phyloP scores from a whole-genome alignment of 2,113 vertebrate species.

The Mus spicilegus region DNA sequence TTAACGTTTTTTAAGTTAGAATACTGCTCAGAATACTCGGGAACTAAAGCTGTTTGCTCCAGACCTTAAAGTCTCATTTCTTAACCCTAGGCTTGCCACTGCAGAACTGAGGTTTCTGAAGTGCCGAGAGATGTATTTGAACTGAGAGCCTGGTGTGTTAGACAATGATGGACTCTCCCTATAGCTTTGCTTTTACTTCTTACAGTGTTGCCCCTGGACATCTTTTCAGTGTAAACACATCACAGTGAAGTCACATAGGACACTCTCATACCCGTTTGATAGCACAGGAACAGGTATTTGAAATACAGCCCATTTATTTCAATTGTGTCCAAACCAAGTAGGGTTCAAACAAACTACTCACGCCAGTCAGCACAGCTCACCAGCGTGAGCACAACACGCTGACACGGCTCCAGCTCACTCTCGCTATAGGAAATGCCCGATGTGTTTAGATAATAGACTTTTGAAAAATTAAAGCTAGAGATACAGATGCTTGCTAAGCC shows the following conservation, averaged over 20 bases:
- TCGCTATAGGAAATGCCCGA: not conserved
- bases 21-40: conserved; percentile 57
- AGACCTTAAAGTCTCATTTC: conserved; percentile 39
- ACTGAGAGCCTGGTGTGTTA: not conserved
- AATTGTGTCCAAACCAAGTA: not conserved
- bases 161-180: not conserved
- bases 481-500: not conserved
- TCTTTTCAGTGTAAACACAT: not conserved
- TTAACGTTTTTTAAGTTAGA: conserved; percentile 69
- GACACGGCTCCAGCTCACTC: rapidly evolving
- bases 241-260: not conserved
- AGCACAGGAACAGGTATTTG: not conserved
- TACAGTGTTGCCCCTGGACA: not conserved
- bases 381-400: not conserved
- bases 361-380: not conserved
- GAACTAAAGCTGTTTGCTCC: conserved; percentile 61
- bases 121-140: conserved; percentile 40
- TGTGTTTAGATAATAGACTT: not conserved
- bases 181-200: not conserved
- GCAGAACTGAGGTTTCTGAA: conserved; percentile 36
- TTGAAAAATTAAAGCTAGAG: not conserved
- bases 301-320: not conserved
- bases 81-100: conserved; percentile 63
- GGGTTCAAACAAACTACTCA: not conserved
- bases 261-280: not conserved